Base-by-base conservation (phyloP, 1,140 invertebrate genomes). In the Lasioglossum albipes region DNA sequence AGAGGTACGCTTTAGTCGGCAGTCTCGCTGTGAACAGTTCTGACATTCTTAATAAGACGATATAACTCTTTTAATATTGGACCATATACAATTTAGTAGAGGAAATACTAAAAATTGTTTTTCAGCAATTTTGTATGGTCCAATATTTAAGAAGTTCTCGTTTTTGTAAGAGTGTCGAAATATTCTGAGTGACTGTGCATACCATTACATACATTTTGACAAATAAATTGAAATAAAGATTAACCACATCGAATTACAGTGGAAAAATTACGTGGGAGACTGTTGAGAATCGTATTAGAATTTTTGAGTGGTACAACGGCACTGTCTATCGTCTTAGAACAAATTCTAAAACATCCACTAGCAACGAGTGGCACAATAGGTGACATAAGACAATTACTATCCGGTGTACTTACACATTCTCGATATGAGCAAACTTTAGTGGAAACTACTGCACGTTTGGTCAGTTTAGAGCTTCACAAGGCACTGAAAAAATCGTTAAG, bases 321-420 rank as follows among this genome's bases (percentile, higher is more conserved):
- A 59, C 69, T 93, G 0, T 93, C 93, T 1, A 89, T 86, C 7
- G 92, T 93, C 73, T 76, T 93, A 61, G 93, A 93, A 71, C 89
- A 93, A 79, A 93, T 93, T 77, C 79, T 93, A 52, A 93, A 93
- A 82, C 92, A 93, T 87, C 93, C 93, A 41, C 75, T 93, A 74
- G 90, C 91, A n/a, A 93, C 90, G 42, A 90, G 91, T 68, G 93
- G 92, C 18, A 93, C 92, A 0, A 93, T 93, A 71, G 93, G 93
- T 64, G 93, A 93, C 79, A 92, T 93, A 75, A 82, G 92, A 75
- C 90, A 91, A 83, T 76, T 93, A 6, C 75, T 93, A 0, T 91
- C 91, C 31, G 91, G 92, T n/a, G 93, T 93, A 20, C 86, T 93
- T 20, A 91, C 89, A 22, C 92, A 93, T 77, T 93, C 93, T 22